These are phyloP conservation scores for Alviniconcha marisindica DNA, from an alignment of 1,140 invertebrate genomes.

Conservation along the genomic window DNA sequence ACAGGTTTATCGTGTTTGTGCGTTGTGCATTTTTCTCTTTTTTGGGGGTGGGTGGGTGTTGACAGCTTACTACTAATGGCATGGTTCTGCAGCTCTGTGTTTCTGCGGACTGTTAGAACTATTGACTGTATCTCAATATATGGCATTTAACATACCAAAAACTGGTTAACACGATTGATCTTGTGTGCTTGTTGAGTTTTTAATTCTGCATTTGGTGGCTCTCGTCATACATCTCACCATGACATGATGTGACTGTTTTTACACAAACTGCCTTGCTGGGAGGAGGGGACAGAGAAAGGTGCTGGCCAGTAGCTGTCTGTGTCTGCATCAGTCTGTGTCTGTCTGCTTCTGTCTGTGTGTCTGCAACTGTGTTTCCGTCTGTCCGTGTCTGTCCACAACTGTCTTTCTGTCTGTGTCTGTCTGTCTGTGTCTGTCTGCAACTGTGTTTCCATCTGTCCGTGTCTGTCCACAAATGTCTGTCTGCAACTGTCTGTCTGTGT, in stretches of 20 bases:
- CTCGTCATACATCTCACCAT: background rate
- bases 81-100: no score
- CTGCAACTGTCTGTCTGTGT: background rate
- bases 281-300: background rate
- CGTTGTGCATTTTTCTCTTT: no score
- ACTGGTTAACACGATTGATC: no score
- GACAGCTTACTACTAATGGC: no score
- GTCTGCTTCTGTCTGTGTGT: background rate
- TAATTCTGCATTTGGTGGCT: no score
- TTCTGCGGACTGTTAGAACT: no score
- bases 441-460: background rate
- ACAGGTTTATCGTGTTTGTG: no score
- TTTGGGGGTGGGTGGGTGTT: no score
- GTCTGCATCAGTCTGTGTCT: background rate
- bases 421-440: background rate
- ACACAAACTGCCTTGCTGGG: background rate
- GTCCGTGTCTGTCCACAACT: background rate
- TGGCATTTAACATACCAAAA: no score
- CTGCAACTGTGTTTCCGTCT: no score
- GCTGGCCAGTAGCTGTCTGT: background rate
- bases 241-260: background rate
- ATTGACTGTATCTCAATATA: no score
- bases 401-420: background rate
- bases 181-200: no score
- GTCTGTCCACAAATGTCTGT: background rate